Evolutionary conservation across 2,888 invertebrate genomes (phyloP), one percentile per base, ranked within the genome.

Genomic region (Sarcophaga rosellei): DNA sequence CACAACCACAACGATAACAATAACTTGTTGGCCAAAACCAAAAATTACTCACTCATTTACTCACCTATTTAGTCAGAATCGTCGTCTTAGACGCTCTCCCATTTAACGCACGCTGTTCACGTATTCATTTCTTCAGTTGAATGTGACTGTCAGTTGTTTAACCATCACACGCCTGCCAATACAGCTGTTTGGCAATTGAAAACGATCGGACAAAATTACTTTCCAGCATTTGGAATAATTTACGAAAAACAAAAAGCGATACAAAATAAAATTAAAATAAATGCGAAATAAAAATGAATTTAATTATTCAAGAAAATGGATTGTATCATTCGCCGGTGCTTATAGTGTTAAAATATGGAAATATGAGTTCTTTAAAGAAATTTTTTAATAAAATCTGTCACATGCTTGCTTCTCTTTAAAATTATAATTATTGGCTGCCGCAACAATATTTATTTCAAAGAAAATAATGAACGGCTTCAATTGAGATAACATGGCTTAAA

Each of bases 71-170:
- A 72, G 35, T 21, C 59, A 61, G 5, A 53, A 12, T 53, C 53
- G 35, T 10, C 1, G 35, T 1, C 35, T 35, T 35, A 10, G 35
- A 35, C 8, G 8, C 35, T 35, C 35, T 35, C 35, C 35, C 35
- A 35, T 35, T 35, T 10, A 35, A 35, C 35, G 35, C 35, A 35
- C 35, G 35, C 35, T 35, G 35, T 35, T 17, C 53, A 17, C 17
- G 53, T 53, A 17, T 53, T 53, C 12, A 17, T 53, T 15, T 15
- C 53, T 79, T 63, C 65, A 84, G 74, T 79, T 79, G 47, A 17
- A 59, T 62, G 80, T 69, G 65, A 20, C 65, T 78, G 84, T 23
- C 75, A 86, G 86, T 86, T 70, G 75, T 81, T 72, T 68, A 63
- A 68, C 25, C 66, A 78, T 62, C 69, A 75, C 70, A 61, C 77